A percentile compares a stretch with the other conserved stretches of the same genome.
Evolutionary conservation across 2,888 invertebrate genomes (phyloP).

Genomic region (Nomada lathburiana): DNA sequence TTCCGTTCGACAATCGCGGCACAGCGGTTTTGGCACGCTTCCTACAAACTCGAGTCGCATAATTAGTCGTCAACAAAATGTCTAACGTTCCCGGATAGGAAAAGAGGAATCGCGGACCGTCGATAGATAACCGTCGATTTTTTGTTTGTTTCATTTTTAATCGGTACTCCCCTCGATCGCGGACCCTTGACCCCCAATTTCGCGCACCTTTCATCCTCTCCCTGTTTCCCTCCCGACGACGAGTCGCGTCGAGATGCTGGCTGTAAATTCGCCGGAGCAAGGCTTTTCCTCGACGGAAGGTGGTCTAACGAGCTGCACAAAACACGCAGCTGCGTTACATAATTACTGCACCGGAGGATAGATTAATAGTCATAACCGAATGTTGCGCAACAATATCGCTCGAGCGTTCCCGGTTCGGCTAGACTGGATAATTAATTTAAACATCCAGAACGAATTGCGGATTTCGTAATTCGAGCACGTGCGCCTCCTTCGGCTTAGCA

Average conservation of each 20-base stretch:
- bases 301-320: conserved; percentile 60
- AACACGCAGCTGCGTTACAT: conserved; percentile 69
- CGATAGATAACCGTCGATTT: background rate
- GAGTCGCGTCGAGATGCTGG: conserved; percentile 2
- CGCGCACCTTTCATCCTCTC: too few species aligned
- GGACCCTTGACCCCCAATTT: conserved; percentile 57
- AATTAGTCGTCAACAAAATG: conserved; percentile 66
- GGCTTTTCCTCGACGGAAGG: conserved; percentile 54
- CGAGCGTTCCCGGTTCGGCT: conserved; percentile 36
- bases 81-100: conserved; percentile 62
- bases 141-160: conserved; percentile 37
- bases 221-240: background rate
- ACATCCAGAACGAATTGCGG: conserved; percentile 27
- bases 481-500: background rate
- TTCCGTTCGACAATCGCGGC: conserved; percentile 43
- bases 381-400: conserved; percentile 63
- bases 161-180: conserved; percentile 33
- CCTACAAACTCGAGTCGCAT: conserved; percentile 58
- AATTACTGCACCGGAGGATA: conserved; percentile 67
- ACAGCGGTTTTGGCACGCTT: conserved; percentile 64
- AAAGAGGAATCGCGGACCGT: conserved; percentile 10
- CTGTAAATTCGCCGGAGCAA: conserved; percentile 62
- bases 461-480: conserved; percentile 39
- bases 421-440: conserved; percentile 49
- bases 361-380: conserved; percentile 70